phyloP scores from a whole-genome alignment of 64 coral and sea anemone species.

The Hydrozoanthus tunicans region DNA sequence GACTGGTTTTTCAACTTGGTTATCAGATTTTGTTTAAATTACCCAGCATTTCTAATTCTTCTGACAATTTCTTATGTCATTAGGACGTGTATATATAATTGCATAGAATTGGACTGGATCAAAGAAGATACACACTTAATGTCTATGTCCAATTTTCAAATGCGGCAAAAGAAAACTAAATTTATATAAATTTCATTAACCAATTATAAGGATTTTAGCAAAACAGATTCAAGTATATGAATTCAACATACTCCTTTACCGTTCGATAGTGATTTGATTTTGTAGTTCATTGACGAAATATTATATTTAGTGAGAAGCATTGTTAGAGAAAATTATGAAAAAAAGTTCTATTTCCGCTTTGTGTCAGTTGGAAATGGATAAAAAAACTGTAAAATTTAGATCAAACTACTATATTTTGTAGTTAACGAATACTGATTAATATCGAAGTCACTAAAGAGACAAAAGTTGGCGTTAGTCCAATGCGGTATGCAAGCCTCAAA shows the following conservation, averaged over 20 bases:
- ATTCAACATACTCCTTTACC: background rate
- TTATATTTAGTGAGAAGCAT: background rate
- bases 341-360: slow-evolving; percentile 5
- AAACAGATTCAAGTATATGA: slow-evolving; percentile 32
- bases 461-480: background rate
- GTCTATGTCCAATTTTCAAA: slow-evolving; percentile 16
- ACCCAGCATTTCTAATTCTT: slow-evolving; percentile 36
- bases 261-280: background rate
- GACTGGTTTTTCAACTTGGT: slow-evolving; percentile 8
- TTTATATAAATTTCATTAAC: slow-evolving; percentile 65
- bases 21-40: slow-evolving; percentile 44
- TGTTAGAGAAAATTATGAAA: background rate
- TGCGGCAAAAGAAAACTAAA: slow-evolving; percentile 43
- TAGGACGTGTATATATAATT: slow-evolving; percentile 48
- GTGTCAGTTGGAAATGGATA: slow-evolving; percentile 23
- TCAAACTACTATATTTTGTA: slow-evolving; percentile 36
- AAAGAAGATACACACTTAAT: slow-evolving; percentile 11
- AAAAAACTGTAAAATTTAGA: slow-evolving; percentile 5
- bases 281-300: background rate
- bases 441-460: background rate
- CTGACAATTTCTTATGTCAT: slow-evolving; percentile 49
- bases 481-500: background rate
- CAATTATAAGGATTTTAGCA: slow-evolving; percentile 47
- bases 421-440: slow-evolving; percentile 31
- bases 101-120: slow-evolving; percentile 37